Base-by-base conservation (phyloP, 2,797 vertebrate species). In the Pantherophis alleghaniensis region DNA sequence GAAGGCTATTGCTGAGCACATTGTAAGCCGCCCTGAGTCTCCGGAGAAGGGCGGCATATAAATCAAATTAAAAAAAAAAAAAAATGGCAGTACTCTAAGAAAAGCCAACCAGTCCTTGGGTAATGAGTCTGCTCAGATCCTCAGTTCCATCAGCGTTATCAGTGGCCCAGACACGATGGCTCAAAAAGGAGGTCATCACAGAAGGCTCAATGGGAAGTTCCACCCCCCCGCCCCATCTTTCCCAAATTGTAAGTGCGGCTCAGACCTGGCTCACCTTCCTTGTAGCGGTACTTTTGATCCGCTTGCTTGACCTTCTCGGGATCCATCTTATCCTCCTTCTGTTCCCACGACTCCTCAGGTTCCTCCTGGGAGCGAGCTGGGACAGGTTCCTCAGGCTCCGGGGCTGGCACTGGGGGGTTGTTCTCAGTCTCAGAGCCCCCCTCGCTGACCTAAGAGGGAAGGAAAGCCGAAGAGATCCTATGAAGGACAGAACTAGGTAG, bases 241-340 rank as follows among this genome's bases (percentile, higher is more conserved):
- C 37, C 74, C 74, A 83, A 47, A 24, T 47, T 24, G 20, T 24
- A 47, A 47, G 10, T 2, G 90, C 86, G 32, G 28, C 47, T 57
- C 86, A 92, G 7, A 61, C 60, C 86, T 0, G 1, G 79, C 97
- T 95, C 96, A 99, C 99, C 99, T 96, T 98, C 98, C 97, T 99
- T 99, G 96, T 99, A 99, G 95, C 99, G 98, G 90, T 99, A 99
- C 93, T 99, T 99, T 97, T 98, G 99, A 90, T 99, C 98, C 0
- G 95, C 97, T 0, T 98, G 98, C 95, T 99, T 97, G 95, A 98
- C 98, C 95, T 99, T 99, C 97, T 99, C 99, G 0, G 98, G 98
- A 66, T 97, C 97, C 74, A 98, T 96, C 95, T 99, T 99, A 96
- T 99, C 99, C 93, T 99, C 99, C 93, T 99, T 99, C 91, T 99